Evolutionary conservation across 2,797 vertebrate genomes (phyloP).

Genomic region (Cryptoblepharus egeriae): DNA sequence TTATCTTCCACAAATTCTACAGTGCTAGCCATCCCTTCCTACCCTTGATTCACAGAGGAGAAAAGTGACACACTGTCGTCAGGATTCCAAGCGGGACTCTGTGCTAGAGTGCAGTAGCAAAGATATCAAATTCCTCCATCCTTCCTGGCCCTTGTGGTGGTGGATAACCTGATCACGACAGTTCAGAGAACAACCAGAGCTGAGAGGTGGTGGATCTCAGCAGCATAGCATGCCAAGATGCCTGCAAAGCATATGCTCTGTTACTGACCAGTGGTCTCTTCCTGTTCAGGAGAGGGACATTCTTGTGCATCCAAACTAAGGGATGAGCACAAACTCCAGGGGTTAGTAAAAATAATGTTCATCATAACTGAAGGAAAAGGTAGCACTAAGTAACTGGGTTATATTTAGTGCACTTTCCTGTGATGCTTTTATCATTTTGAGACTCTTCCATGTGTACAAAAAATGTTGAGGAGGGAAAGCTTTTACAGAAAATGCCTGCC

Average conservation of each 20-base stretch:
- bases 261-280: no score
- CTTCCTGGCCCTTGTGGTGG: no score
- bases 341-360: not conserved
- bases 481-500: slow-evolving; percentile 34
- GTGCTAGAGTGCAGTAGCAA: not conserved
- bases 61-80: not conserved
- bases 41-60: not conserved
- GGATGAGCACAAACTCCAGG: not conserved
- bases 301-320: not conserved
- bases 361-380: not conserved
- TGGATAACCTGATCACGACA: no score
- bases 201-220: no score
- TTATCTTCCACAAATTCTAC: not conserved
- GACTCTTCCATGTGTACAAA: slow-evolving; percentile 15
- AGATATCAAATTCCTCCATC: no score
- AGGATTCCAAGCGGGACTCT: not conserved
- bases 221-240: no score
- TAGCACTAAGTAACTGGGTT: slow-evolving; percentile 29
- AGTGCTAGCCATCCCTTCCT: not conserved
- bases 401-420: slow-evolving; percentile 24
- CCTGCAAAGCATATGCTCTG: no score
- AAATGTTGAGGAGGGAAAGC: slow-evolving; percentile 8
- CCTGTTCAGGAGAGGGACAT: not conserved
- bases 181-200: no score
- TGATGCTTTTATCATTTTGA: slow-evolving; percentile 16